Evolutionary conservation across 2,113 vertebrate genomes (phyloP), one percentile per base, ranked within the genome.

Genomic region (Cinclus cinclus): DNA sequence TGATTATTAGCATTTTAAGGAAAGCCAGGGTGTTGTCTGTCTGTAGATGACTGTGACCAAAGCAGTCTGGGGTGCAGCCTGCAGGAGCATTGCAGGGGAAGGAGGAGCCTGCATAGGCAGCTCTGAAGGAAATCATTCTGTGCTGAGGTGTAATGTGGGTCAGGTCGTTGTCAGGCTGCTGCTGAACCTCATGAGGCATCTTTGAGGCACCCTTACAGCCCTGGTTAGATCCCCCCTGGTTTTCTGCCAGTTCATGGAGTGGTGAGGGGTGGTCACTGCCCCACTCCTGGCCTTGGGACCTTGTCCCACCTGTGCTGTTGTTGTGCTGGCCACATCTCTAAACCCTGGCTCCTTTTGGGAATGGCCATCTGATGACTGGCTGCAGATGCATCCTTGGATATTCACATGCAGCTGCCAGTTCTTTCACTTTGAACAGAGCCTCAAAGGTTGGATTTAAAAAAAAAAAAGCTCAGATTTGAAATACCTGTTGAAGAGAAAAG

Each of bases 251-350:
- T 15, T 59, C 0, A 17, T 35, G 13, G 4, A 6, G 50, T 16
- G 15, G 15, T 23, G 71, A 10, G 5, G 7, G 21, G 25, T 2
- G 35, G 11, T 42, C 2, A 1, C n/a, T 70, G 77, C 35, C 16
- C 69, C 2, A 14, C 37, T 73, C 5, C 39, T 7, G n/a, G 10
- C 44, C 23, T 8, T 1, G 5, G 28, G 30, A 33, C 31, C 13
- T 5, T 8, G 1, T 79, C 30, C 58, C 28, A 1, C 7, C n/a
- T 60, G 1, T 1, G n/a, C 37, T 2, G 0, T 59, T 2, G 0
- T 59, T 18, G 49, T 28, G 68, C 77, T 49, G 27, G 41, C 14
- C 28, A 8, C 0, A 0, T 35, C 50, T 63, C 42, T 27, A 6
- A 15, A 10, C 2, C 52, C 37, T 35, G 0, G 6, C 25, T 87